Base-by-base conservation (phyloP, 1,140 invertebrate genomes). In the Drosophila pseudoobscura region DNA sequence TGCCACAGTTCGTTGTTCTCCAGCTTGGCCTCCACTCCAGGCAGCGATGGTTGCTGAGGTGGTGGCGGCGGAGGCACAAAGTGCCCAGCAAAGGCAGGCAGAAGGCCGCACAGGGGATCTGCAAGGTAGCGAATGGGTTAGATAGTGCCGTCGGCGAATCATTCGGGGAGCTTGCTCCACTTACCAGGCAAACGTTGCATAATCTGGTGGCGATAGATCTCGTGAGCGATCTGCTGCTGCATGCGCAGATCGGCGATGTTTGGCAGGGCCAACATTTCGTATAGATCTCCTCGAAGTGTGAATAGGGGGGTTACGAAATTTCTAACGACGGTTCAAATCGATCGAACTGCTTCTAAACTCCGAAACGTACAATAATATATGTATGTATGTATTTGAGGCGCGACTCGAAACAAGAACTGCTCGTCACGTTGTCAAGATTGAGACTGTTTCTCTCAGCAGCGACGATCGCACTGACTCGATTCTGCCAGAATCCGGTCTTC, bases 1-100 rank as follows among this genome's bases (percentile, higher is more conserved):
- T 97, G 95, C 98, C 98, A 99, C 35, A 99, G 94, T 64, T 99
- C 97, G 69, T 96, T 96, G 89, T 97, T 97, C 85, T 98, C 97
- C 53, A 99, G 92, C 31, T 92, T 92, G 45, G 93, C 93, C 64
- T 94, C 93, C 72, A 89, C 90, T 7, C 89, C 90, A 1, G 89
- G 91, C 53, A 92, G 46, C 6, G 71, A 56, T 11, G 89, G 89
- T 15, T 90, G 90, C 17, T 17, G 17, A 17, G 17, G 17, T 15
- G 88, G 85, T 0, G 71, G 71, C 6, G 69, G 31, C n/a, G 79
- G 70, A 43, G 85, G 45, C 31, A 46, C 45, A 64, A 91, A 76
- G 50, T 83, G 83, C 55, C 75, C 51, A 6, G 75, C 84, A 46
- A 90, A 76, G 11, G 56, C 73, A 20, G 83, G 89, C 26, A 91